A percentile compares a stretch with the other conserved stretches of the same genome.
Conservation (phyloP, 1,140 invertebrate genomes). For the Melipona quadrifasciata region DNA sequence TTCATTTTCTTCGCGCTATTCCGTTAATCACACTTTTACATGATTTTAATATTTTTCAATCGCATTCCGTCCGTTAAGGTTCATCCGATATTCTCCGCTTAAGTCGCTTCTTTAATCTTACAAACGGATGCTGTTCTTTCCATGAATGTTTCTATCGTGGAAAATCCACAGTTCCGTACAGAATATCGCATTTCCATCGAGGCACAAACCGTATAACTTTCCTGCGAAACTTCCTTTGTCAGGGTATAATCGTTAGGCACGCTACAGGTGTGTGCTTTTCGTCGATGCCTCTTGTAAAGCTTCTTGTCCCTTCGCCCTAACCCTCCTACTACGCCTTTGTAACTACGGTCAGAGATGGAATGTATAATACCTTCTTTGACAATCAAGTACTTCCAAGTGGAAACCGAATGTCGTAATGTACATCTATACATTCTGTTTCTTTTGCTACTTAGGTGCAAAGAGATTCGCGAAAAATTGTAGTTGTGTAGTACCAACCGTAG, state of each 20-base stretch:
- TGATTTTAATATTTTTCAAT: not conserved
- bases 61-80: too few relatives aligned
- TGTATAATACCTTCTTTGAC: too few relatives aligned
- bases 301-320: constrained; percentile 17
- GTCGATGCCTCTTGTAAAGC: constrained; percentile 52
- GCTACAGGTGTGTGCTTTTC: constrained; percentile 66
- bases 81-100: not conserved
- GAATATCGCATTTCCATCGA: not conserved
- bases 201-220: not conserved
- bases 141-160: not conserved
- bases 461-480: too few relatives aligned
- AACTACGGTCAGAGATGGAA: not conserved
- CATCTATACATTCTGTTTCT: too few relatives aligned
- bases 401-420: too few relatives aligned
- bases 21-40: not conserved
- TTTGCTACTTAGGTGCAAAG: too few relatives aligned
- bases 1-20: not conserved
- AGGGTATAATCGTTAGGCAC: constrained; percentile 61
- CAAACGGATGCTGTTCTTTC: not conserved
- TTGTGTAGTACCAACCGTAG: too few relatives aligned
- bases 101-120: not conserved
- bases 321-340: constrained; percentile 7
- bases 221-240: constrained; percentile 51
- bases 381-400: too few relatives aligned
- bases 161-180: not conserved